Evolutionary conservation across 2,797 vertebrate species (phyloP).

Genomic region (Tauraco hartlaubi): DNA sequence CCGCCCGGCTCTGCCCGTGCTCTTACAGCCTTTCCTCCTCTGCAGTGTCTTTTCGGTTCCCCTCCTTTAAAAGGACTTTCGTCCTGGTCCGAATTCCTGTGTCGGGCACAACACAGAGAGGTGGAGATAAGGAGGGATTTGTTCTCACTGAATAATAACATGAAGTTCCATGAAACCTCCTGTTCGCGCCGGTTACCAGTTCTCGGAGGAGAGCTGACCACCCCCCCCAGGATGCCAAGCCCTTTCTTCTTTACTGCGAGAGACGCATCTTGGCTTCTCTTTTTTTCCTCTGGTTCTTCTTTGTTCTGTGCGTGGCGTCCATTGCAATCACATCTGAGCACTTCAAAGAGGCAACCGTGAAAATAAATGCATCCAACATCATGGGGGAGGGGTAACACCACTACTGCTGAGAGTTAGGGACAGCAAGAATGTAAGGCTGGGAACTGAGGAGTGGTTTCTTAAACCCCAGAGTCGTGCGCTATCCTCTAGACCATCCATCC

Average conservation of each 20-base stretch:
- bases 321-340: background rate
- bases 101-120: fast-evolving
- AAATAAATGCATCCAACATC: background rate
- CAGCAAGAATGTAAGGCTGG: background rate
- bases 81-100: fast-evolving
- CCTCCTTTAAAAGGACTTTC: fast-evolving
- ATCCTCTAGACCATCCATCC: background rate
- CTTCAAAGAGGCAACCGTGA: background rate
- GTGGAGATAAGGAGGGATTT: background rate
- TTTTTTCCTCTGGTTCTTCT: background rate
- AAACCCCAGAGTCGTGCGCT: background rate
- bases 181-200: fast-evolving
- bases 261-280: background rate
- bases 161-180: background rate
- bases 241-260: fast-evolving
- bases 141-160: fast-evolving
- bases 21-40: background rate
- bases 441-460: background rate
- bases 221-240: background rate
- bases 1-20: background rate
- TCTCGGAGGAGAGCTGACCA: background rate
- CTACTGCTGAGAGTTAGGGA: background rate
- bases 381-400: background rate
- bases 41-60: fast-evolving
- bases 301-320: background rate